Evolutionary conservation across 2,113 vertebrate species (phyloP), one percentile per base, ranked within the genome.

Genomic region (Lepisosteus osseus): DNA sequence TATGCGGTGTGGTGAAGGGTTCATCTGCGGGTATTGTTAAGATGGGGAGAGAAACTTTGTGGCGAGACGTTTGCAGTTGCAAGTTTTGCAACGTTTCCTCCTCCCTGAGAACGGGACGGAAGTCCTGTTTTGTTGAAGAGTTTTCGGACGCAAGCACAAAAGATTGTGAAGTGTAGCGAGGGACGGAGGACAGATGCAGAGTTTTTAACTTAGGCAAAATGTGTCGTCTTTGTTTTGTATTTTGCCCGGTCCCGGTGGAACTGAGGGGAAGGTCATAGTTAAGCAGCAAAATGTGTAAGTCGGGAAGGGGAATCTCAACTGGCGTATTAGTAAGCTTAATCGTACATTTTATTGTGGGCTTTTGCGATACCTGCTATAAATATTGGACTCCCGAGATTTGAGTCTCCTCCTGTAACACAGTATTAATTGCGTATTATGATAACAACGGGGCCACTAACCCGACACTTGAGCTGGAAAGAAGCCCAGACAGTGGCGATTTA

Each of bases 351-450:
- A 9, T 14, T 3, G 12, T 7, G 14, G 64, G 42, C 42, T 5
- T 41, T 66, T 44, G 4, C 14, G 12, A 66, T 66, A 41, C 12
- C 45, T 66, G 43, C 42, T 42, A 66, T 6, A 44, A 66, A 67
- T 59, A 59, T 59, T 57, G 41, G 29, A 43, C 47, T 59, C 54
- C 54, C 2, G 17, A 69, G 15, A 47, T 69, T 56, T 41, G 47
- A 59, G 6, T 44, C 62, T 44, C 56, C 40, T 61, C 40, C 42
- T 61, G 68, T 68, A 70, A 29, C 67, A 66, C 72, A 51, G 69
- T 63, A 76, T 71, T 75, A 74, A 73, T 64, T 71, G 62, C 43
- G 47, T 51, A 74, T 76, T 78, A 71, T 74, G 54, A 75, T 71
- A 73, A 74, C 72, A 70, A 17, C 57, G 4, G 61, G 61, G 64